Base-by-base conservation (phyloP, 1,140 invertebrate species). In the Chrysoperla carnea region DNA sequence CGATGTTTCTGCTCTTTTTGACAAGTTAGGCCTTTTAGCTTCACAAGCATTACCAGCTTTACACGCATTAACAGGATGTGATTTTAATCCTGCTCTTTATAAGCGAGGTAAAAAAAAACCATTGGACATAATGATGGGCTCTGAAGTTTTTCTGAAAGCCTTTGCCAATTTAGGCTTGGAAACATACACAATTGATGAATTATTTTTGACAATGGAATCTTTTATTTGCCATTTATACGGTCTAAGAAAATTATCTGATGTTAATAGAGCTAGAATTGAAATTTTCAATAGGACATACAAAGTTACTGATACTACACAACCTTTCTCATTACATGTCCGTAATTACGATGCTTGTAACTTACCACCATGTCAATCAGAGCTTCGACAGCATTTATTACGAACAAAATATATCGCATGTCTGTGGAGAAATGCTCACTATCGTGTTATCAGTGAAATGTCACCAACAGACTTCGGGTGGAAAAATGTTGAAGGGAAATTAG, bases 81-180 rank as follows among this genome's bases (percentile, higher is more conserved):
- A 53, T 40, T 53, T 46, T 35, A 51, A 51, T 33, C 52, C 48
- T 1, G 39, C 50, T 36, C 48, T 53, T n/a, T 51, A 45, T 36
- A 39, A 46, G 33, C 37, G 39, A 42, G 48, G 43, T 2, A 53
- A 53, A 48, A 48, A 44, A 4, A 46, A 37, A 44, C 44, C 51
- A 28, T 47, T 51, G 8, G 3, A 45, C 40, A 23, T 44, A 44
- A n/a, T 50, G 38, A 33, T 39, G 31, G 37, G 31, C 33, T 51
- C 45, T 43, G 35, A 39, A 38, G 5, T 13, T 39, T 37, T 37
- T 15, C 17, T 3, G 5, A 23, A 23, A 5, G 17, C 17, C 2
- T 23, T 23, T 23, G 17, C 17, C 17, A 3, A 23, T 5, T 23
- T 23, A 23, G 17, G 17, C 2, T 23, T 2, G 2, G 17, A 23